Evolutionary conservation across 1,140 invertebrate species (phyloP).

Genomic region (Rhopalosiphum maidis): DNA sequence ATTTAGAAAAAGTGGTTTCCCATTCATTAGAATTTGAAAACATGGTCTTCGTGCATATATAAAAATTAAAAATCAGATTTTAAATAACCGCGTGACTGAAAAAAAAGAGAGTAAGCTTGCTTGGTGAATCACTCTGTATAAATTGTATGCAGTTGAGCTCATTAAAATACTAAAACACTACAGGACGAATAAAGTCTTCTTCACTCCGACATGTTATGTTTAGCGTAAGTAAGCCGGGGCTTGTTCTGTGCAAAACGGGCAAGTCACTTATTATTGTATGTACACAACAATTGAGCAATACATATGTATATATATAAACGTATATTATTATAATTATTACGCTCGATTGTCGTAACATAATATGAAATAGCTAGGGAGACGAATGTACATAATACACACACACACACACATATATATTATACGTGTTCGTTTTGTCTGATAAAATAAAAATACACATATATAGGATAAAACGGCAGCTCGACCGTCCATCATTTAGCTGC

Average conservation of each 20-base stretch:
- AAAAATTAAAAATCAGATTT: background rate
- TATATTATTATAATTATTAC: constrained; percentile 19
- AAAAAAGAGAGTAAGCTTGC: background rate
- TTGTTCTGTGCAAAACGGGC: background rate
- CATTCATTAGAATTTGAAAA: too few relatives aligned
- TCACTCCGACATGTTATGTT: background rate
- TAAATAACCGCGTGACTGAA: background rate
- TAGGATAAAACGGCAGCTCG: background rate
- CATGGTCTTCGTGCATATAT: background rate
- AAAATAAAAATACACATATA: background rate
- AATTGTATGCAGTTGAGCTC: background rate
- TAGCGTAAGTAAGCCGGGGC: background rate
- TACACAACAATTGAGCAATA: background rate
- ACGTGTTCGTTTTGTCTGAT: background rate
- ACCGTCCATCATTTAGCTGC: background rate
- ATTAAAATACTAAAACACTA: constrained; percentile 3
- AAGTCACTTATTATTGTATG: background rate
- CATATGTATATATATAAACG: background rate
- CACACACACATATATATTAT: background rate
- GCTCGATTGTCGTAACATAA: constrained; percentile 7
- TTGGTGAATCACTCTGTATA: background rate
- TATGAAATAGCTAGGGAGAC: background rate
- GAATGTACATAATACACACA: background rate
- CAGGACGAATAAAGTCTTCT: background rate
- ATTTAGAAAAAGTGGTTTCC: background rate